Evolutionary conservation across 2,113 vertebrate species (phyloP), one percentile per base, ranked within the genome.

Genomic region (Neolamprologus sp.): DNA sequence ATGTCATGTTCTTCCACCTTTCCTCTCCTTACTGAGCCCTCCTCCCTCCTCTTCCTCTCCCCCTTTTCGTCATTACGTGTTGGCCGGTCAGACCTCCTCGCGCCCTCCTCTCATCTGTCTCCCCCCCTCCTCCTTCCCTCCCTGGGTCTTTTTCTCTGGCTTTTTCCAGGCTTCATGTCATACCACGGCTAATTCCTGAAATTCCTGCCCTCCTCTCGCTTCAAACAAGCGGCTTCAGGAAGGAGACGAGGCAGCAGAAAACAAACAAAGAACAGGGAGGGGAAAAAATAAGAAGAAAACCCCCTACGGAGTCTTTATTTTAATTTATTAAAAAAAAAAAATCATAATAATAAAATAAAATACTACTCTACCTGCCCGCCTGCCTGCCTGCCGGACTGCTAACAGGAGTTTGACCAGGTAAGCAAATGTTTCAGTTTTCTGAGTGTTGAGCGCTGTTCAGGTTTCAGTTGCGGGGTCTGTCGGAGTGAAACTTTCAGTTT

Each of bases 121-220:
- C 88, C 54, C 82, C 85, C 81, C 89, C 57, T 17, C 57, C 57
- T 87, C 87, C 85, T 87, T 82, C 88, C 90, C 89, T 92, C 83
- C 85, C 89, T 85, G 86, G 88, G 85, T 93, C 93, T 92, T 92
- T 94, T 95, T 94, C 94, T 91, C 93, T 87, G 89, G 90, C 95
- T 96, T 96, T 95, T 96, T 95, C 91, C 91, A 90, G 91, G 88
- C 96, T 96, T 95, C 96, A 92, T 96, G 94, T 96, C 95, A 97
- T 96, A 95, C 96, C 95, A 95, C 94, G 91, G 94, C 91, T 94
- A 95, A 97, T 97, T 97, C 97, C 96, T 96, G 91, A 95, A 93
- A 97, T 97, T 97, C 97, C 96, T 95, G 91, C 94, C 94, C 93
- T 95, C 94, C 94, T 95, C 87, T 92, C 94, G 91, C 95, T 94